These are phyloP conservation scores for Sakesphorus luctuosus DNA, from an alignment of 2,113 vertebrate genomes.

Conservation along the genomic window DNA sequence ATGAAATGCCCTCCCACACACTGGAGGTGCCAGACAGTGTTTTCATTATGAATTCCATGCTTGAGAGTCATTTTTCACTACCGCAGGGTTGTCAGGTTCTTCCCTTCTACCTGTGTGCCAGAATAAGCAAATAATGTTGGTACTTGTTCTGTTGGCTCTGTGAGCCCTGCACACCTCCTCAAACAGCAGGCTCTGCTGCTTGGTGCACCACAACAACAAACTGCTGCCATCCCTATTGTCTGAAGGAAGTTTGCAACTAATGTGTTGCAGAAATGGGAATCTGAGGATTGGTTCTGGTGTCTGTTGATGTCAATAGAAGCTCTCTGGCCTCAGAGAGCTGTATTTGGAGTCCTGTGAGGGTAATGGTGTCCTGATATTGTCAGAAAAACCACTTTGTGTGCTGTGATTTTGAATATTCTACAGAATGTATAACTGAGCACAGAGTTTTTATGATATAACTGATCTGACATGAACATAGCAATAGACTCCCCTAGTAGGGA, in stretches of 20 bases:
- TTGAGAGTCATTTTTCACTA: slow-evolving; percentile 46
- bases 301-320: background rate
- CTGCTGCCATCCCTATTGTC: background rate
- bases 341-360: background rate
- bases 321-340: background rate
- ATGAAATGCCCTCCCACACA: slow-evolving; percentile 25
- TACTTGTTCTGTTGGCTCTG: background rate
- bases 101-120: slow-evolving; percentile 51
- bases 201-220: background rate
- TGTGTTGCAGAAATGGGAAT: background rate
- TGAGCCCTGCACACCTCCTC: background rate
- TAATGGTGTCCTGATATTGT: background rate
- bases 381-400: background rate
- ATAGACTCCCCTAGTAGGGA: background rate
- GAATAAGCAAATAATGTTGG: slow-evolving; percentile 39
- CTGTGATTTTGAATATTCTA: background rate
- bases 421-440: background rate
- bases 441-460: background rate
- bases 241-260: background rate
- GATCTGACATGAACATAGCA: background rate
- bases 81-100: background rate
- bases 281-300: background rate
- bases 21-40: slow-evolving; percentile 20
- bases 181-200: background rate
- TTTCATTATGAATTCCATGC: slow-evolving; percentile 49